These are phyloP conservation scores for Hemitrygon akajei DNA, from an alignment of 2,797 vertebrate genomes.

Conservation along the genomic window DNA sequence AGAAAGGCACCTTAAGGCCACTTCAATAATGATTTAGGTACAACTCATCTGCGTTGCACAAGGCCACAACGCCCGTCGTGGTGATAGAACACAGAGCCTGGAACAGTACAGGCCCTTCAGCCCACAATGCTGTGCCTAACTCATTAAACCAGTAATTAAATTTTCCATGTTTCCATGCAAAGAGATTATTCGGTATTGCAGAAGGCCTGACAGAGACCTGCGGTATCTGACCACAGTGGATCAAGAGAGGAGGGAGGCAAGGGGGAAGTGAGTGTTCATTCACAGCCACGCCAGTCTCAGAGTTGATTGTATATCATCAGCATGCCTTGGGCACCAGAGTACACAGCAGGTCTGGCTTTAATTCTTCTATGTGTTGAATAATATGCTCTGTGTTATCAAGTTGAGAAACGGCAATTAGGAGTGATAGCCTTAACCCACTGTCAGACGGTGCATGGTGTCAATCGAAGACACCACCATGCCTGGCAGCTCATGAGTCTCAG, in stretches of 20 bases:
- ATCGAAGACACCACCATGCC: conserved; percentile 10
- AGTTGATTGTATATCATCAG: not conserved
- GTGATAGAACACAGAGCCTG: not conserved
- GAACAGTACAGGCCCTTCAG: too few relatives aligned
- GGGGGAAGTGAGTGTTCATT: not conserved
- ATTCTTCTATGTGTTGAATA: conserved; percentile 26
- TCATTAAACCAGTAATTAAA: too few relatives aligned
- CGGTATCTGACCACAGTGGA: not conserved
- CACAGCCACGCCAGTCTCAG: not conserved
- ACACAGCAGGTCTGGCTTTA: conserved; percentile 1
- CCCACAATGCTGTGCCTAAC: too few relatives aligned
- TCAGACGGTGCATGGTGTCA: conserved; percentile 25
- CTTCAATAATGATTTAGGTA: not conserved
- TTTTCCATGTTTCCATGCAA: not conserved
- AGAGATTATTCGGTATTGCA: not conserved
- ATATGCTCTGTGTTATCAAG: conserved; percentile 10
- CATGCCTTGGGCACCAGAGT: not conserved
- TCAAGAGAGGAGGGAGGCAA: not conserved
- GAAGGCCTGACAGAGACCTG: not conserved
- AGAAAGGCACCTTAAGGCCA: not conserved
- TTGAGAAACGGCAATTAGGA: conserved; percentile 12
- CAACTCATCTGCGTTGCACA: not conserved
- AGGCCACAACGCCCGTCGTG: not conserved
- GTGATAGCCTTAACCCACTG: conserved; percentile 13
- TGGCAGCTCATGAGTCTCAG: conserved; percentile 24